Evolutionary conservation across 2,888 invertebrate genomes (phyloP).

Genomic region (Anthophora plumipes): DNA sequence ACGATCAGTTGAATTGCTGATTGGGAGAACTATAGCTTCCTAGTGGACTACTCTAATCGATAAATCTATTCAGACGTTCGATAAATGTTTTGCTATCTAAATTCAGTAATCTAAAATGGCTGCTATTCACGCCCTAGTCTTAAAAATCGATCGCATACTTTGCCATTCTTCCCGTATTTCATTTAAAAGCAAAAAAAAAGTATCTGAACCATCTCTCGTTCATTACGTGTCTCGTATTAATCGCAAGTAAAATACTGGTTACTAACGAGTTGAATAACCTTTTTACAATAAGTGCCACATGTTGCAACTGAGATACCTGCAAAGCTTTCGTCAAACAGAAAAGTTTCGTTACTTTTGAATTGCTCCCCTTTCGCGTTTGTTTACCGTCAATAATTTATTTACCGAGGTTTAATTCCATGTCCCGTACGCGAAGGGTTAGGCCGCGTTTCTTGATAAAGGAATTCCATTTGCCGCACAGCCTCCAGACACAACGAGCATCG

Average conservation of each 20-base stretch:
- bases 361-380: not conserved
- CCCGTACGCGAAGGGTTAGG: constrained; percentile 14
- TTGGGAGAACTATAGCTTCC: not conserved
- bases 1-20: not conserved
- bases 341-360: not conserved
- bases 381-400: constrained; percentile 20
- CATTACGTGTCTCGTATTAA: not conserved
- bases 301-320: not conserved
- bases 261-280: not conserved
- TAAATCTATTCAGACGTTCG: not conserved
- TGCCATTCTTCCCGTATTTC: not conserved
- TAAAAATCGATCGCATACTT: not conserved
- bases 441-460: constrained; percentile 43
- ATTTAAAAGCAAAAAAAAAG: not conserved
- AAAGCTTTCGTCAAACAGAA: not conserved
- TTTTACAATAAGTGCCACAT: not conserved
- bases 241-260: not conserved
- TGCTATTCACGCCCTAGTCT: not conserved
- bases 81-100: not conserved
- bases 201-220: not conserved
- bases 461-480: constrained; percentile 43
- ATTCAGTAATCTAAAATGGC: not conserved
- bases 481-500: constrained; percentile 35
- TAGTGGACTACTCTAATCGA: too few relatives aligned
- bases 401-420: constrained; percentile 36